Percentiles rank a stretch among this genome's conserved stretches.
These are phyloP conservation scores for Cancer borealis DNA, from an alignment of 2,888 invertebrate species.

Conservation along the genomic window DNA sequence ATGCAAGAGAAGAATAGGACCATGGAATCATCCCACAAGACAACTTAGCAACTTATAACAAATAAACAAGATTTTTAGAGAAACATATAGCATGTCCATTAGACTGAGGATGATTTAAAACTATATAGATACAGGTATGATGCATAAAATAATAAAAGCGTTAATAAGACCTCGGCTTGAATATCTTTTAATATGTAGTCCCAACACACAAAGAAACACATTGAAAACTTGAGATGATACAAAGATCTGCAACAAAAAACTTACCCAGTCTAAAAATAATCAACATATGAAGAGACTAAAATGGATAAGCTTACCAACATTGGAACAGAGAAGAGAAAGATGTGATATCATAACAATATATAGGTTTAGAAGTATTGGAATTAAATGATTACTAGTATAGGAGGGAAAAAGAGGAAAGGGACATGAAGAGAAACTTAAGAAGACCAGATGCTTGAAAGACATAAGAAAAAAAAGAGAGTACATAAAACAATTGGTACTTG, in stretches of 20 bases:
- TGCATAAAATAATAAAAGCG: conserved; percentile 9
- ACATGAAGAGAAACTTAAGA: not conserved
- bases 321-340: not conserved
- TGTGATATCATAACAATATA: not conserved
- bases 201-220: not conserved
- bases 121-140: not conserved
- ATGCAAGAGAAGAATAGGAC: not conserved
- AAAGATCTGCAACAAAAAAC: not conserved
- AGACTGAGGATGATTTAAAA: not conserved
- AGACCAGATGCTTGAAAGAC: not conserved
- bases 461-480: not conserved
- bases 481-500: not conserved
- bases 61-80: conserved; percentile 11
- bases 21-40: not conserved
- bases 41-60: not conserved
- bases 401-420: not conserved
- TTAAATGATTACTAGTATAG: not conserved
- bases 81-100: not conserved
- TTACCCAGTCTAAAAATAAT: not conserved
- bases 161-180: not conserved
- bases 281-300: not conserved
- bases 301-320: not conserved
- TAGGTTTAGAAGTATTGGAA: not conserved
- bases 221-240: not conserved
- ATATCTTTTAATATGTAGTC: not conserved